These are phyloP conservation scores for Drosophila pegasa DNA, from an alignment of 2,888 invertebrate genomes.

Conservation along the genomic window DNA sequence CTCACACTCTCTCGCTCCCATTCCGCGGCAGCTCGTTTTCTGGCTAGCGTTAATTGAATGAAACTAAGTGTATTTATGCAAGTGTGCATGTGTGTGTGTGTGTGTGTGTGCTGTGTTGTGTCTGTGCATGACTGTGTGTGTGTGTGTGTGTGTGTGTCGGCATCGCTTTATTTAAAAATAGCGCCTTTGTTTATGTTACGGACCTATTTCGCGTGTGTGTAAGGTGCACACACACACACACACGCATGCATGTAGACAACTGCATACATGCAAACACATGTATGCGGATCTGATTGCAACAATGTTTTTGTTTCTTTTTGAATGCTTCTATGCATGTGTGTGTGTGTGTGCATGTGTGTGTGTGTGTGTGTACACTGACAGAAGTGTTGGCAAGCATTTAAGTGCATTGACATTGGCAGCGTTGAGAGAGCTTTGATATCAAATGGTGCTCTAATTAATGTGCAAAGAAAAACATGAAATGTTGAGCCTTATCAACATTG, in stretches of 20 bases:
- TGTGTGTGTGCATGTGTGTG: neutral
- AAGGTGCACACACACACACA: conserved; percentile 15
- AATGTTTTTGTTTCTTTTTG: conserved; percentile 20
- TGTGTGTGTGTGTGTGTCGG: conserved; percentile 19
- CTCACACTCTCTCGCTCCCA: conserved; percentile 10
- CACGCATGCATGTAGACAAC: conserved; percentile 4
- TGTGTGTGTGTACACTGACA: conserved; percentile 7
- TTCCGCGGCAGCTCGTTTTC: conserved; percentile 31
- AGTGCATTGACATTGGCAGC: conserved; percentile 9
- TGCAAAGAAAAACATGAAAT: neutral
- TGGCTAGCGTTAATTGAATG: conserved; percentile 57
- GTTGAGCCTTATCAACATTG: no score
- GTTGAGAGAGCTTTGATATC: conserved; percentile 6
- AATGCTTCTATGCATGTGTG: conserved; percentile 1
- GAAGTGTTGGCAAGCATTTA: neutral
- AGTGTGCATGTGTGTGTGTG: conserved; percentile 12
- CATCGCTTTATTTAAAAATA: conserved; percentile 65
- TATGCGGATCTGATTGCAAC: conserved; percentile 9
- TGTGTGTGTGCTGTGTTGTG: conserved; percentile 7
- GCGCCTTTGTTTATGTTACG: conserved; percentile 54
- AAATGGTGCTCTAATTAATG: conserved; percentile 2
- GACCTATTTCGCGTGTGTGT: conserved; percentile 45
- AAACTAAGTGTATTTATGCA: conserved; percentile 53
- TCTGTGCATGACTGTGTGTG: conserved; percentile 15
- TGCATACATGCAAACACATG: conserved; percentile 8